Conservation (phyloP, 2,797 vertebrate species). For the Fistularia commersonii region DNA sequence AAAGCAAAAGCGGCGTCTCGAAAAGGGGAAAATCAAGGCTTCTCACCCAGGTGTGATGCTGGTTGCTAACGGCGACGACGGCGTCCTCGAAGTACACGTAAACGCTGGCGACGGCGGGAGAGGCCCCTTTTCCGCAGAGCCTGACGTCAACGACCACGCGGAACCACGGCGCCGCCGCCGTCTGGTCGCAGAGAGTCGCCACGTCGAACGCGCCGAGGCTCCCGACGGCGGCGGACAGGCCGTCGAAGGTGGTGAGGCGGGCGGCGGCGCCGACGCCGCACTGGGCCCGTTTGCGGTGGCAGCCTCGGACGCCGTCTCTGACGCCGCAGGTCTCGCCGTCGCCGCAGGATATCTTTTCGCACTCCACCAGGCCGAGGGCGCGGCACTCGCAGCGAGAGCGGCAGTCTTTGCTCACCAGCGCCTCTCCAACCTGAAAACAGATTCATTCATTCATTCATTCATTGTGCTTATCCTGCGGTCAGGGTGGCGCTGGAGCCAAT, state of each 20-base stretch:
- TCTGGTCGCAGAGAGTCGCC: conserved; percentile 59
- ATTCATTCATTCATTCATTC: background rate
- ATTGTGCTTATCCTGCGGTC: background rate
- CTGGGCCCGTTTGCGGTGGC: conserved; percentile 47
- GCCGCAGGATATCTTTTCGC: conserved; percentile 58
- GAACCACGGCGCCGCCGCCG: conserved; percentile 62
- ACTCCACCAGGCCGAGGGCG: conserved; percentile 53
- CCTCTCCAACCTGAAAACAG: conserved; percentile 65
- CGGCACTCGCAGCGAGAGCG: conserved; percentile 67
- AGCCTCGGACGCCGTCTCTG: conserved; percentile 58
- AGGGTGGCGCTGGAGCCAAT: too few relatives aligned
- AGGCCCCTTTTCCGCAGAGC: conserved; percentile 35
- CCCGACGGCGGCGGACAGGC: conserved; percentile 36
- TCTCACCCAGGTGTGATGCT: conserved; percentile 75
- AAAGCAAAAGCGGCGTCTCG: background rate
- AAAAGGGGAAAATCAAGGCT: background rate
- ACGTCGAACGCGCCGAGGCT: conserved; percentile 66
- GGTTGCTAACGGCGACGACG: conserved; percentile 62
- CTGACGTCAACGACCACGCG: conserved; percentile 72
- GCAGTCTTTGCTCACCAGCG: conserved; percentile 61
- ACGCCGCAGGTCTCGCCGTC: conserved; percentile 49
- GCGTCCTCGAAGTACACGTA: conserved; percentile 66
- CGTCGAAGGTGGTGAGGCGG: conserved; percentile 74
- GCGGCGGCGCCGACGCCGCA: conserved; percentile 58
- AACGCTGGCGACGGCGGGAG: conserved; percentile 20